Conservation (phyloP, 2,888 invertebrate genomes). For the Kuschelorhynchus macadamiae region DNA sequence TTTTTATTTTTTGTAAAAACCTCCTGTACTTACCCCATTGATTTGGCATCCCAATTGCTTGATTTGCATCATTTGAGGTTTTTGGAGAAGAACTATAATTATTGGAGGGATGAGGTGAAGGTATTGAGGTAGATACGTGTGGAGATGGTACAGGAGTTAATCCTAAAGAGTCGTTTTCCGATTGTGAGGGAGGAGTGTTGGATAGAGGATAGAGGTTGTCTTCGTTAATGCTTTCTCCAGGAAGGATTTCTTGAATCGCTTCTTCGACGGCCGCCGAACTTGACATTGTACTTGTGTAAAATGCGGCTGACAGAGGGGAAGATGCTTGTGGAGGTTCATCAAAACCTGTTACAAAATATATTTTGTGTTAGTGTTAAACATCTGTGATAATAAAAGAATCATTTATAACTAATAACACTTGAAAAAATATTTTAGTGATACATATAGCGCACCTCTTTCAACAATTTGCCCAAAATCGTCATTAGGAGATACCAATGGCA, state of each 20-base stretch:
- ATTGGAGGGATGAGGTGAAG: conserved; percentile 53
- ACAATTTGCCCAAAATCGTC: conserved; percentile 66
- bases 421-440: too few relatives aligned
- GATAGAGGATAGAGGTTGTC: conserved; percentile 70
- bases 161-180: conserved; percentile 70
- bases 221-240: conserved; percentile 79
- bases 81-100: conserved; percentile 39
- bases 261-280: conserved; percentile 91
- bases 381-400: too few relatives aligned
- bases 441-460: conserved; percentile 62
- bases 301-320: conserved; percentile 86
- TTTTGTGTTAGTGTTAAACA: too few relatives aligned
- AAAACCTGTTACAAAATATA: conserved; percentile 61
- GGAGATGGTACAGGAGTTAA: conserved; percentile 73
- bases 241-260: conserved; percentile 86
- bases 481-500: conserved; percentile 68
- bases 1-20: too few relatives aligned
- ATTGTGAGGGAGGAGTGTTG: conserved; percentile 74
- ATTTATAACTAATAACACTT: too few relatives aligned
- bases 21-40: conserved; percentile 38
- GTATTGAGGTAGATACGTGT: conserved; percentile 61
- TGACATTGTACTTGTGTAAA: conserved; percentile 87
- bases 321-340: conserved; percentile 81
- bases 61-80: conserved; percentile 58
- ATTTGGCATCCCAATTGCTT: conserved; percentile 54